Evolutionary conservation across 1,140 invertebrate genomes (phyloP).

Genomic region (Diabrotica undecimpunctata): DNA sequence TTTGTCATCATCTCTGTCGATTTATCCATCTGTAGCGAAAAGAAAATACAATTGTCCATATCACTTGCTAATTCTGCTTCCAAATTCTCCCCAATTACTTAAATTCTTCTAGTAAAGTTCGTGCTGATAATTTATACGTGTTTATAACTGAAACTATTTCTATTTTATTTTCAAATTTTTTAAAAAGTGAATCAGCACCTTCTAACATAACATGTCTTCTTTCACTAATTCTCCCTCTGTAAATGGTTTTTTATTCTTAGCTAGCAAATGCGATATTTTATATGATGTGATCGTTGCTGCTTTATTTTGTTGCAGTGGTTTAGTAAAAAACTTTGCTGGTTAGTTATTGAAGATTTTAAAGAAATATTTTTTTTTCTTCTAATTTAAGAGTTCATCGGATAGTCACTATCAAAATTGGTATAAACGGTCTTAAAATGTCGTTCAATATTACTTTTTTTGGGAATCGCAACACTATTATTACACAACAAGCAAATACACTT

Average conservation of each 20-base stretch:
- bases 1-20: no score
- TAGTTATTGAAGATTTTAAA: no score
- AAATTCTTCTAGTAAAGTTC: slow-evolving; percentile 6
- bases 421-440: neutral
- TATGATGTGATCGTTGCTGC: no score
- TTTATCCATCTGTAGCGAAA: no score
- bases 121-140: slow-evolving; percentile 3
- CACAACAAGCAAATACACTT: slow-evolving; percentile 8
- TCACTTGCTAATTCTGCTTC: no score
- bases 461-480: slow-evolving; percentile 1
- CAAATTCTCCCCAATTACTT: slow-evolving; percentile 3
- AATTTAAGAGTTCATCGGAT: slow-evolving; percentile 12
- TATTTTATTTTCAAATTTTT: neutral
- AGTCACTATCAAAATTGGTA: slow-evolving; percentile 4
- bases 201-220: slow-evolving; percentile 1
- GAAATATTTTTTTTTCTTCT: slow-evolving; percentile 12
- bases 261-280: no score
- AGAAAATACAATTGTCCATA: neutral
- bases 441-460: neutral
- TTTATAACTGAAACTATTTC: slow-evolving; percentile 1
- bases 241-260: slow-evolving; percentile 7
- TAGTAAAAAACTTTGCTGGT: no score
- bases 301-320: no score
- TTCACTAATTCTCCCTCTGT: slow-evolving; percentile 5
- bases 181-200: neutral